phyloP scores from a whole-genome alignment of 2,797 vertebrate genomes.

The Aratinga solstitialis region DNA sequence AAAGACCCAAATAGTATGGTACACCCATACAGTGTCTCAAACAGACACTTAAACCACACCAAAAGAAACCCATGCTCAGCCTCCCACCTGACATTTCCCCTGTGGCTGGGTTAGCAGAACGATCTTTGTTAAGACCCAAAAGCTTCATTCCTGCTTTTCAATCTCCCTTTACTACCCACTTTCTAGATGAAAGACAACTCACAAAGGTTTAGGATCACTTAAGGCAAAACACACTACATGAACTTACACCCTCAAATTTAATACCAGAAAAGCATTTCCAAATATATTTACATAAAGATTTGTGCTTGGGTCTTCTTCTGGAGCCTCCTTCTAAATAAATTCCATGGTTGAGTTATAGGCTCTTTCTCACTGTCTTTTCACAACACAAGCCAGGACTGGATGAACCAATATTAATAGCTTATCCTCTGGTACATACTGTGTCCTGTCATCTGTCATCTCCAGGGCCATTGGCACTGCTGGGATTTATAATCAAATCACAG shows the following conservation, averaged over 20 bases:
- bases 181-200: not conserved
- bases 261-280: not conserved
- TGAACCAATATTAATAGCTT: not conserved
- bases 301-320: not conserved
- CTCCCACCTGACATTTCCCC: not conserved
- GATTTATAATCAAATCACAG: not conserved
- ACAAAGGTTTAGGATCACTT: not conserved
- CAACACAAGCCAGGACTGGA: not conserved
- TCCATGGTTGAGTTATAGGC: not conserved
- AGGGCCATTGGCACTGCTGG: not conserved
- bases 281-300: not conserved
- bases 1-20: rapidly evolving
- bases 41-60: not conserved
- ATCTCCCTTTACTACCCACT: not conserved
- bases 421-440: not conserved
- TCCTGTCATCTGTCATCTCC: not conserved
- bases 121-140: not conserved
- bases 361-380: not conserved
- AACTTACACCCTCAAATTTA: not conserved
- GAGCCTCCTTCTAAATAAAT: not conserved
- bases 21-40: not conserved
- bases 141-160: not conserved
- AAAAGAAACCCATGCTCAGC: not conserved
- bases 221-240: not conserved
- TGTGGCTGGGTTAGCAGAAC: not conserved